Evolutionary conservation across 1,140 invertebrate species (phyloP).

Genomic region (Drosophila orosa): DNA sequence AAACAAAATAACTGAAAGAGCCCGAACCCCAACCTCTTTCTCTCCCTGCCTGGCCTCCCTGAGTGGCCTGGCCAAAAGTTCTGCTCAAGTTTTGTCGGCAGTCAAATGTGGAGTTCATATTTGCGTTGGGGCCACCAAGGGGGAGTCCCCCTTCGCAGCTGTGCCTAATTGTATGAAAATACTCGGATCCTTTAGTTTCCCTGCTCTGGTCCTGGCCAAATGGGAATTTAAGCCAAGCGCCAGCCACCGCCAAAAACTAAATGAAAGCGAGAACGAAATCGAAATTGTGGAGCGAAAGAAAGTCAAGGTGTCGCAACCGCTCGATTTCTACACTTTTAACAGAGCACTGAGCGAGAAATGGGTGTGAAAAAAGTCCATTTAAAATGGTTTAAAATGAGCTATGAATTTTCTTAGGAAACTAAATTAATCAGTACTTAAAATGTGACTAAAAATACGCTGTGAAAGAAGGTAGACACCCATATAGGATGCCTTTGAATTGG

Average conservation of each 20-base stretch:
- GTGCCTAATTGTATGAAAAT: conserved; percentile 79
- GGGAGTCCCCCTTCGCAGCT: conserved; percentile 1
- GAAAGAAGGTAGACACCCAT: neutral
- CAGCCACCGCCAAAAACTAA: conserved; percentile 15
- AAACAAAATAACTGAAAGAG: conserved; percentile 60
- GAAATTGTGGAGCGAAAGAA: neutral
- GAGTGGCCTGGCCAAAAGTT: conserved; percentile 51
- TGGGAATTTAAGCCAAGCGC: conserved; percentile 59
- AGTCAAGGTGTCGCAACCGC: conserved; percentile 31
- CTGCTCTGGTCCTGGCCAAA: conserved; percentile 33
- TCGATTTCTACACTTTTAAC: conserved; percentile 11
- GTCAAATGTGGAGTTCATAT: conserved; percentile 64
- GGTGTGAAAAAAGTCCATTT: neutral
- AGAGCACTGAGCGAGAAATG: neutral
- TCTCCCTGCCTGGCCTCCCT: no score
- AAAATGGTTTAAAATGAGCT: neutral
- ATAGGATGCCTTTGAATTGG: no score
- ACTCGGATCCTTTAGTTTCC: conserved; percentile 58
- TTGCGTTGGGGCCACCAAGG: conserved; percentile 34
- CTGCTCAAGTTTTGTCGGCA: conserved; percentile 51
- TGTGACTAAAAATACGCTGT: neutral
- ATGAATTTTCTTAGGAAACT: neutral
- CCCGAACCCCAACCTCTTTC: neutral
- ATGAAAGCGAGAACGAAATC: conserved; percentile 24
- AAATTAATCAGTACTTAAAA: neutral